Evolutionary conservation across 2,888 invertebrate species (phyloP), one percentile per base, ranked within the genome.

Genomic region (Hydroisotoma schaefferi): DNA sequence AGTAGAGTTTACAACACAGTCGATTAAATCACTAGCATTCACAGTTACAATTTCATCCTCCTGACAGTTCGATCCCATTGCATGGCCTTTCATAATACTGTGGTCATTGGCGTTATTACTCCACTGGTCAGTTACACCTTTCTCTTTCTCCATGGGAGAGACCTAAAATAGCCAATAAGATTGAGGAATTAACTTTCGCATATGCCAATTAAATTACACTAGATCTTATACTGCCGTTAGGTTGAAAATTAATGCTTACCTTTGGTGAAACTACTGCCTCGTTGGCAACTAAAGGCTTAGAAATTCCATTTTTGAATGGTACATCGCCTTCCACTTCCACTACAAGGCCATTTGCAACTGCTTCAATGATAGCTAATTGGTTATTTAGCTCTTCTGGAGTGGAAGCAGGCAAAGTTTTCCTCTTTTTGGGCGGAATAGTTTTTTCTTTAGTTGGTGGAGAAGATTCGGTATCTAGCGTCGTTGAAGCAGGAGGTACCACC

Each of bases 11-110:
- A 18, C 40, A 12, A 26, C 54, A 40, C 48, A 55, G 48, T 63
- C 63, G 53, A 63, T 27, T n/a, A 63, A 55, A 38, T 56, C 59
- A 43, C 59, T 63, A 12, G 63, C 63, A 25, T 59, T 53, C 5
- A 63, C 59, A 8, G 63, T 63, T 5, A 63, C 59, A 37, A 59
- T 58, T 58, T 63, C 63, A 18, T 33, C 47, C 15, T 46, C 18
- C 18, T n/a, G 26, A 8, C 23, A 15, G 15, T 38, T 55, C 0
- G 53, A 52, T 18, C 52, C 58, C 63, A 63, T 63, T 18, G 54
- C 49, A 20, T 56, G 59, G 2, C 63, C 63, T 33, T 59, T 56
- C 63, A 63, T 63, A 2, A 63, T 2, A 29, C 58, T 62, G 28
- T 62, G 58, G 37, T 58, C 62, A 4, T 59, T 52, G 12, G 15